Evolutionary conservation across 2,888 invertebrate species (phyloP).

Genomic region (Proisotoma minuta): DNA sequence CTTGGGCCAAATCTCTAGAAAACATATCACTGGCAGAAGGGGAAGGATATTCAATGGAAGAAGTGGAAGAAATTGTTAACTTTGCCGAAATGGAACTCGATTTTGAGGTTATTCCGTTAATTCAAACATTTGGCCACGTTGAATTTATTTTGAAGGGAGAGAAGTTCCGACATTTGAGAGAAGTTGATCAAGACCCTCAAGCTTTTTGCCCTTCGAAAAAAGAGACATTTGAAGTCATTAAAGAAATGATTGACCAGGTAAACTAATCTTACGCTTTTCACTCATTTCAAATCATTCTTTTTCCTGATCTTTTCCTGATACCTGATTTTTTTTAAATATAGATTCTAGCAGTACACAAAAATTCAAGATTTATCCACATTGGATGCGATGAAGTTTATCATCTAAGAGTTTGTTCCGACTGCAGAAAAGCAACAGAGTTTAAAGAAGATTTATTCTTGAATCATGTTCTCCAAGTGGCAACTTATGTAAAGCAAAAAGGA

Average conservation of each 20-base stretch:
- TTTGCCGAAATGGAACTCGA: conserved; percentile 62
- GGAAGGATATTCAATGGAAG: conserved; percentile 64
- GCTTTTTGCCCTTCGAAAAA: conserved; percentile 69
- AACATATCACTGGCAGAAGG: conserved; percentile 55
- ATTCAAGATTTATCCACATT: conserved; percentile 60
- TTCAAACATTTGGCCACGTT: conserved; percentile 85
- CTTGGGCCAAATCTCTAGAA: conserved; percentile 63
- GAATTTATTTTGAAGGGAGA: conserved; percentile 75
- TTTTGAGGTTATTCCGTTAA: conserved; percentile 68
- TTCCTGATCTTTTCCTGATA: not conserved
- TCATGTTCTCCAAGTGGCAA: conserved; percentile 61
- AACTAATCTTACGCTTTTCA: conserved; percentile 46
- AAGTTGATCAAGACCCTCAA: conserved; percentile 63
- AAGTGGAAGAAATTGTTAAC: conserved; percentile 63
- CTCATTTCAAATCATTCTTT: not conserved
- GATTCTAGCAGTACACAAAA: conserved; percentile 50
- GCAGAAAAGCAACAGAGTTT: conserved; percentile 49
- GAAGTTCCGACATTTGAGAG: conserved; percentile 62
- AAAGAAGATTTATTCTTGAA: conserved; percentile 62
- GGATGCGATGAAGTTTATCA: conserved; percentile 72
- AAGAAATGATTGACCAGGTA: conserved; percentile 67
- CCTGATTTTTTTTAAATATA: conserved; percentile 45
- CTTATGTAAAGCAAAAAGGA: conserved; percentile 49
- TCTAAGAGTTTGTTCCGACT: conserved; percentile 63
- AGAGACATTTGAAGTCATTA: conserved; percentile 60